Percentiles rank a stretch among this genome's conserved stretches.
Conservation (phyloP, 2,888 invertebrate genomes). For the Lasioglossum malachurum region DNA sequence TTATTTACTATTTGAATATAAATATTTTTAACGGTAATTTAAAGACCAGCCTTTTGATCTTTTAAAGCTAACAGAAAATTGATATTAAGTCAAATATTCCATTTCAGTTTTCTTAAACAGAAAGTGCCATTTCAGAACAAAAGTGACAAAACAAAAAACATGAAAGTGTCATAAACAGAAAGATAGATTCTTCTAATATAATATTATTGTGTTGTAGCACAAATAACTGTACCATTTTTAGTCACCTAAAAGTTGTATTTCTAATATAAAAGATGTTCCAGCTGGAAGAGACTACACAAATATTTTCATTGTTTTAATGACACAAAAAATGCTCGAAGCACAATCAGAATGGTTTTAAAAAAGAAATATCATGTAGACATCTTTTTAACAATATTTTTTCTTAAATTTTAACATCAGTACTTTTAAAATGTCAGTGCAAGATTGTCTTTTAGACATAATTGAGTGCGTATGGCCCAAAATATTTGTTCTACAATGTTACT, state of each 20-base stretch:
- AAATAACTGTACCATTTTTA: slow-evolving; percentile 43
- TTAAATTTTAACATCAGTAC: not conserved
- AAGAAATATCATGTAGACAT: not conserved
- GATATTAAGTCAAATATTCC: not conserved
- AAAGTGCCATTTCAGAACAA: not conserved
- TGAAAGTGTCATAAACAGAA: too few relatives aligned
- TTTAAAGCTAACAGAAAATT: not conserved
- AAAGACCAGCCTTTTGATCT: not conserved
- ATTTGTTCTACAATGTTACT: not conserved
- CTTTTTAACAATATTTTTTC: not conserved
- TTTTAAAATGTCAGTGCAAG: not conserved
- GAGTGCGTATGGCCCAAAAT: not conserved
- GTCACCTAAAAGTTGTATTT: slow-evolving; percentile 19
- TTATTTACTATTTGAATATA: not conserved
- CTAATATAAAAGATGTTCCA: not conserved
- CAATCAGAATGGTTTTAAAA: not conserved
- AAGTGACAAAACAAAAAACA: too few relatives aligned
- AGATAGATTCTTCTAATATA: not conserved
- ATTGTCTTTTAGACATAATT: not conserved
- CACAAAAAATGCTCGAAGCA: not conserved
- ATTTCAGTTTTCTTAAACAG: not conserved
- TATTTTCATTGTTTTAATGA: not conserved
- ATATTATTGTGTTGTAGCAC: slow-evolving; percentile 37
- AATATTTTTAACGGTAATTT: not conserved
- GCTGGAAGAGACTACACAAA: not conserved